phyloP scores from a whole-genome alignment of 1,140 invertebrate genomes.

The Pseudobourletiella spinata region DNA sequence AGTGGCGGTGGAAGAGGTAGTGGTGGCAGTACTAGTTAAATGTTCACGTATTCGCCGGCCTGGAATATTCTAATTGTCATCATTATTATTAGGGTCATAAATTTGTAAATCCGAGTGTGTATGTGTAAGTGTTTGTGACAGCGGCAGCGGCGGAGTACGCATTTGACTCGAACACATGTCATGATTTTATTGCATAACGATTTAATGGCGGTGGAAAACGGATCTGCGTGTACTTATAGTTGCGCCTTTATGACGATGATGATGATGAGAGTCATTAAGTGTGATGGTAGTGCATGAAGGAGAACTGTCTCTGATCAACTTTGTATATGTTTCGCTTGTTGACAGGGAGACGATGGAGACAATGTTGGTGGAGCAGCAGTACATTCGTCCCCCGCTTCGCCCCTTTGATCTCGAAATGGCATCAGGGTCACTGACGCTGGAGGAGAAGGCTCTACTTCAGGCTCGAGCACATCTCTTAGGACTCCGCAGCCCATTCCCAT shows the following conservation, averaged over 20 bases:
- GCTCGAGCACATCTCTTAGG: conserved; percentile 37
- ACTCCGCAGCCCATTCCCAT: conserved; percentile 32
- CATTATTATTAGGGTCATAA: neutral
- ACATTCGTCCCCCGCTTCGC: conserved; percentile 59
- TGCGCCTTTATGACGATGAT: neutral
- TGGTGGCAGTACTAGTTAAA: neutral
- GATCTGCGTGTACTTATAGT: too few species aligned
- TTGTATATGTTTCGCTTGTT: neutral
- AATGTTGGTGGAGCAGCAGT: conserved; percentile 66
- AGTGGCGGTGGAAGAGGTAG: too few species aligned
- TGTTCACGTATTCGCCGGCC: neutral
- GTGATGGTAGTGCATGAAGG: neutral
- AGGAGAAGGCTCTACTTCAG: conserved; percentile 60
- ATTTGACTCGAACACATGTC: neutral
- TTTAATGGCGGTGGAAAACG: neutral
- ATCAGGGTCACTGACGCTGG: conserved; percentile 58
- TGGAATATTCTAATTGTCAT: neutral
- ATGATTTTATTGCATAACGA: neutral
- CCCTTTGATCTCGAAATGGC: conserved; percentile 64
- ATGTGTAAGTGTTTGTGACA: neutral
- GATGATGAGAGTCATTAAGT: neutral
- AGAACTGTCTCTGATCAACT: neutral
- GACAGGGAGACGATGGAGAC: conserved; percentile 71
- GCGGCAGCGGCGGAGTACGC: neutral
- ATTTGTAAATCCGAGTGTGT: neutral